phyloP scores from a whole-genome alignment of 2,113 vertebrate genomes.

The Coryphaenoides rupestris region DNA sequence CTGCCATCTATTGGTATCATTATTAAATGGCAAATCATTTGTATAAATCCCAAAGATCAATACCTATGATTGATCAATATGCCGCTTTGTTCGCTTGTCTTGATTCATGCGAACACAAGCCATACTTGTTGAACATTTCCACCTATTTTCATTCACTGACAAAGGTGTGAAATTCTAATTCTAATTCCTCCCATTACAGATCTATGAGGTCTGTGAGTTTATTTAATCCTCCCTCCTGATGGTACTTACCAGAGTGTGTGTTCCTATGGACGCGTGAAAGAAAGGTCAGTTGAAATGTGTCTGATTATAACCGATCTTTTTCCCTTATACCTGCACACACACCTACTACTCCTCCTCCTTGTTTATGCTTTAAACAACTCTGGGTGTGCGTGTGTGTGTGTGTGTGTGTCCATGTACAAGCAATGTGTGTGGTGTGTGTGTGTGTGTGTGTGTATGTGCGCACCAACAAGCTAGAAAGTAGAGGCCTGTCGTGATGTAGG shows the following conservation, averaged over 20 bases:
- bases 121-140: too few relatives aligned
- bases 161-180: too few relatives aligned
- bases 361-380: constrained; percentile 54
- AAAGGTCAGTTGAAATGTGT: constrained; percentile 19
- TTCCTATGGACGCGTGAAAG: constrained; percentile 9
- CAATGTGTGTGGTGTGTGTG: constrained; percentile 1
- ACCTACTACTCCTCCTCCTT: constrained; percentile 56
- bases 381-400: constrained; percentile 8
- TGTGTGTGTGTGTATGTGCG: constrained; percentile 1
- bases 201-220: too few relatives aligned
- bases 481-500: neutral
- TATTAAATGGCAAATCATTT: too few relatives aligned
- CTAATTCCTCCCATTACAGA: too few relatives aligned
- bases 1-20: too few relatives aligned
- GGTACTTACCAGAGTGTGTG: constrained; percentile 50
- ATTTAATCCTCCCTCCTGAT: neutral
- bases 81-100: too few relatives aligned
- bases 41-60: too few relatives aligned
- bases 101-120: too few relatives aligned
- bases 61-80: too few relatives aligned
- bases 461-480: too few relatives aligned
- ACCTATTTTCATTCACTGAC: too few relatives aligned
- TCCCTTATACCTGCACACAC: constrained; percentile 40
- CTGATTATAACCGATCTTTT: constrained; percentile 34
- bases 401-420: neutral